Evolutionary conservation across 2,797 vertebrate genomes (phyloP).

Genomic region (Fundulus diaphanus): DNA sequence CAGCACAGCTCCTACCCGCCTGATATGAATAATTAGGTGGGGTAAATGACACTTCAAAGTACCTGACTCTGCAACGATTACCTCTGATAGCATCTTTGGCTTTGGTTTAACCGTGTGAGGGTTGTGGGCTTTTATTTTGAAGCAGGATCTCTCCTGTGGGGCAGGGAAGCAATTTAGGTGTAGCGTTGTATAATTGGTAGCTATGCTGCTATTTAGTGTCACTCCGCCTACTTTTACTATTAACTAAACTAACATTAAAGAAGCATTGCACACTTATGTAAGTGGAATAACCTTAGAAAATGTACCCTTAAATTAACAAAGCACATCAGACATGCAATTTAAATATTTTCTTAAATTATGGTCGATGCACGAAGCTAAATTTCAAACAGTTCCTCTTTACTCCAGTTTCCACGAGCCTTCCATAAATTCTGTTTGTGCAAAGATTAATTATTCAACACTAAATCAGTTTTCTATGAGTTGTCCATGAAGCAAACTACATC

Average conservation of each 20-base stretch:
- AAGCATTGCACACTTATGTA: background rate
- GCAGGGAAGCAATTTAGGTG: background rate
- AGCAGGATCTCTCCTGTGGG: background rate
- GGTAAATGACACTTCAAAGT: background rate
- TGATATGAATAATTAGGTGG: background rate
- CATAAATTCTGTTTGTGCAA: background rate
- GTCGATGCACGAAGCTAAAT: background rate
- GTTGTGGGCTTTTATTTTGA: background rate
- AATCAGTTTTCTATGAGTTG: background rate
- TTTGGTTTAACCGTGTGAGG: background rate
- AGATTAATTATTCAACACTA: background rate
- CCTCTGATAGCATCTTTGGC: background rate
- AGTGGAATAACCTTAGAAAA: background rate
- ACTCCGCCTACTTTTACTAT: background rate
- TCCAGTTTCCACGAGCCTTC: background rate
- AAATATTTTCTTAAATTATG: conserved; percentile 3
- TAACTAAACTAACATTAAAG: background rate
- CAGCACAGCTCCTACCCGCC: background rate
- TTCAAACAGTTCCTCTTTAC: background rate
- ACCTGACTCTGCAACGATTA: background rate
- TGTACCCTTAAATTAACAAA: background rate
- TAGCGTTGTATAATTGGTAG: background rate
- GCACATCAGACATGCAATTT: background rate
- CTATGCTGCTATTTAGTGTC: background rate
- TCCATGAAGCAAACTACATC: background rate